These are phyloP conservation scores for Eufriesea mexicana DNA, from an alignment of 1,140 invertebrate genomes.

Conservation along the genomic window DNA sequence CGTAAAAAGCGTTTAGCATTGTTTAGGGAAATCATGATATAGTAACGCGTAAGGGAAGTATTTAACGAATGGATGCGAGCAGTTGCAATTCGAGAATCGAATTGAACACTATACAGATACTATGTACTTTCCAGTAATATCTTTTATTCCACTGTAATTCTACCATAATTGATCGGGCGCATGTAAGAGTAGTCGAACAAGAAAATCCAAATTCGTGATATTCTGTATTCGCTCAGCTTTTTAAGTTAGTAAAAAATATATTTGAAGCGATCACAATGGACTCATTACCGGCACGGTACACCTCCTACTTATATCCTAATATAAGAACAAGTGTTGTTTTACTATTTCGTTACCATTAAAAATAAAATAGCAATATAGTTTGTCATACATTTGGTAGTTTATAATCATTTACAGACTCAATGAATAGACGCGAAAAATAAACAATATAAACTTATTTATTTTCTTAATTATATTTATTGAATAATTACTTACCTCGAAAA, in stretches of 20 bases:
- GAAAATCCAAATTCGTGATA: background rate
- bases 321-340: background rate
- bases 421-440: constrained; percentile 46
- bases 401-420: constrained; percentile 5
- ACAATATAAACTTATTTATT: constrained; percentile 43
- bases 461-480: background rate
- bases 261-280: background rate
- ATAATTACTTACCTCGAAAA: background rate
- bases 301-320: background rate
- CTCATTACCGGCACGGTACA: background rate
- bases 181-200: background rate
- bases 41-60: background rate
- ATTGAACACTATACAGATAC: background rate
- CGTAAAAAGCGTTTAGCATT: background rate
- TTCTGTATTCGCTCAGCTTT: constrained; percentile 21
- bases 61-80: background rate
- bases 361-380: background rate
- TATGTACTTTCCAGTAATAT: constrained; percentile 12
- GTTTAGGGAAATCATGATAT: background rate
- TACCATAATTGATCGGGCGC: background rate
- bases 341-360: background rate
- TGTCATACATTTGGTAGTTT: no score
- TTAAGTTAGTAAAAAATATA: constrained; percentile 30
- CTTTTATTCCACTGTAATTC: constrained; percentile 35
- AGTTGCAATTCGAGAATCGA: constrained; percentile 6